Conservation (phyloP, 2,113 vertebrate genomes). For the Dasyprocta punctata region DNA sequence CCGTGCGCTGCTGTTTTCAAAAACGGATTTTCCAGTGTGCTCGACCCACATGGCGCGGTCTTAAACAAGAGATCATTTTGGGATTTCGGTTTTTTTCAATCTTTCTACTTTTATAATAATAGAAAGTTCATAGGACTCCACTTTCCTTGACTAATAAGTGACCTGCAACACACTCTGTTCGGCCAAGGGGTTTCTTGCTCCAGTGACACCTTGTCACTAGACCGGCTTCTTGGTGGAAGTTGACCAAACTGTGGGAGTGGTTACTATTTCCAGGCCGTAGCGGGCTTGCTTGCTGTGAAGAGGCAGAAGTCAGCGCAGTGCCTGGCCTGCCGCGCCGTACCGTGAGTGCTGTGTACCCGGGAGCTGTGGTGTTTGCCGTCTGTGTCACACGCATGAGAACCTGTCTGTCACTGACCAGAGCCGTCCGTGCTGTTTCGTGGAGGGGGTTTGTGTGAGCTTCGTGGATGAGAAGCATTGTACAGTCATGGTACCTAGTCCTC, state of each 20-base stretch:
- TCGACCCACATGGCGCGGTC: conserved; percentile 76
- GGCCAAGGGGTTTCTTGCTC: conserved; percentile 65
- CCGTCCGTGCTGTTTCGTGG: conserved; percentile 51
- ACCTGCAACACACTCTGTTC: conserved; percentile 74
- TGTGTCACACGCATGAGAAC: conserved; percentile 81
- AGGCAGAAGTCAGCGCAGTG: conserved; percentile 74
- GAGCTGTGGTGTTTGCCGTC: conserved; percentile 83
- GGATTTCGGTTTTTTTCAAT: conserved; percentile 74
- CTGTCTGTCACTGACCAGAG: conserved; percentile 66
- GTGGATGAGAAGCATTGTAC: background rate
- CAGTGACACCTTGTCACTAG: conserved; percentile 44
- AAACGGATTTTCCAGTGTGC: conserved; percentile 76
- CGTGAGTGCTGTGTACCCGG: conserved; percentile 79
- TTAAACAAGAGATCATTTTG: conserved; percentile 81
- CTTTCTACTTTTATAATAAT: conserved; percentile 86
- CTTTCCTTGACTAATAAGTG: conserved; percentile 74
- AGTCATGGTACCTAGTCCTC: background rate
- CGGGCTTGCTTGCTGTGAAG: background rate
- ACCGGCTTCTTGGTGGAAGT: conserved; percentile 74
- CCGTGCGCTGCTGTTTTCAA: conserved; percentile 83
- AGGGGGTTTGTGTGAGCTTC: conserved; percentile 4
- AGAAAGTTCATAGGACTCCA: conserved; percentile 76
- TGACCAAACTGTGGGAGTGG: conserved; percentile 79
- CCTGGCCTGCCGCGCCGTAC: conserved; percentile 75
- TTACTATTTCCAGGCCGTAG: conserved; percentile 64